phyloP scores from a whole-genome alignment of 2,888 invertebrate species.

The Embidobia sp. region DNA sequence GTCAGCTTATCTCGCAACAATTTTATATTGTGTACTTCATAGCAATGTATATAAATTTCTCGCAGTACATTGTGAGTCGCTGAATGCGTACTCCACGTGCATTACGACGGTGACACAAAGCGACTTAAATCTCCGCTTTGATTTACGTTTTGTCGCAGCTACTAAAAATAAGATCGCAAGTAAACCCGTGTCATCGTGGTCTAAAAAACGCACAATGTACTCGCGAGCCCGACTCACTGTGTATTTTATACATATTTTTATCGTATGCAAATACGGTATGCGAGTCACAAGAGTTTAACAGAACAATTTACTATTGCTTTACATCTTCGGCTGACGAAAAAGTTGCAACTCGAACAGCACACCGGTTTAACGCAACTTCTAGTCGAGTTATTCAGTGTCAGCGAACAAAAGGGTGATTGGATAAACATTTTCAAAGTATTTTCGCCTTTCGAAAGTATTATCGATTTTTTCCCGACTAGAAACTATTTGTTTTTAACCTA shows the following conservation, averaged over 20 bases:
- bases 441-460: too few species aligned
- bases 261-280: slow-evolving; percentile 22
- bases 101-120: slow-evolving; percentile 32
- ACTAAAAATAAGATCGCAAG: slow-evolving; percentile 22
- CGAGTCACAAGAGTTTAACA: background rate
- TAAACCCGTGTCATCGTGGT: slow-evolving; percentile 10
- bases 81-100: slow-evolving; percentile 26
- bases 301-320: slow-evolving; percentile 26
- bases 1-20: slow-evolving; percentile 11
- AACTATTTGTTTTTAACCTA: too few species aligned
- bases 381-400: too few species aligned
- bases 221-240: background rate
- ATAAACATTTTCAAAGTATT: too few species aligned
- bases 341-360: too few species aligned
- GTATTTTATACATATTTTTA: slow-evolving; percentile 23
- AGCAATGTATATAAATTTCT: slow-evolving; percentile 45
- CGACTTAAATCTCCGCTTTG: slow-evolving; percentile 40
- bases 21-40: slow-evolving; percentile 43
- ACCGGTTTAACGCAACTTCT: too few species aligned
- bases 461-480: too few species aligned
- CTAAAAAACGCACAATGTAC: slow-evolving; percentile 33
- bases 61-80: slow-evolving; percentile 19
- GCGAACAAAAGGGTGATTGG: too few species aligned
- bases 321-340: background rate
- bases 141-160: slow-evolving; percentile 26